Conservation (phyloP, 92 coral and sea anemone genomes). For the Parazoanthus atlanticus region DNA sequence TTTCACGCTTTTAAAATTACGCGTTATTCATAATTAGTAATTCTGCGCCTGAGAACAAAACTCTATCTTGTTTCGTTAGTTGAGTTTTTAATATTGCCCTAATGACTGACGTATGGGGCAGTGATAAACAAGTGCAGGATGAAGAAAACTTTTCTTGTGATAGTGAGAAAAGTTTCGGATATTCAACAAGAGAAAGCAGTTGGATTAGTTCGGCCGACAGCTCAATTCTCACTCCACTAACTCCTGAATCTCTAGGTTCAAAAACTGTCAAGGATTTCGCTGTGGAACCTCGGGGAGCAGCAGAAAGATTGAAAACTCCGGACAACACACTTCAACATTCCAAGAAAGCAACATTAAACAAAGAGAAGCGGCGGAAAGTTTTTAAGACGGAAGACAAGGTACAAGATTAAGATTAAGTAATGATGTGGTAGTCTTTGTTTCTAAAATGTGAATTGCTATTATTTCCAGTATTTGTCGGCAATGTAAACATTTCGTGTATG, state of each 20-base stretch:
- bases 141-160: not conserved
- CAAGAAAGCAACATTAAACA: not conserved
- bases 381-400: constrained; percentile 29
- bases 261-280: not conserved
- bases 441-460: not conserved
- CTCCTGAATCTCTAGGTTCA: not conserved
- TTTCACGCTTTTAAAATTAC: not conserved
- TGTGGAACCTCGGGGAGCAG: not conserved
- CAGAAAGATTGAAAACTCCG: not conserved
- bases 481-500: too few species aligned
- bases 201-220: not conserved
- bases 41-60: not conserved
- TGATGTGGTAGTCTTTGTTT: not conserved
- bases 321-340: not conserved
- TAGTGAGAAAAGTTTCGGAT: not conserved
- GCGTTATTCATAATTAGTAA: too few species aligned
- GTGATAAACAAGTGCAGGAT: not conserved
- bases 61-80: not conserved
- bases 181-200: not conserved
- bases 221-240: not conserved
- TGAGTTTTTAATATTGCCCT: not conserved
- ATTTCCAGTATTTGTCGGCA: not conserved
- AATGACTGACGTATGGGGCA: not conserved
- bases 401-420: not conserved
- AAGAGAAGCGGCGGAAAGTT: not conserved